Percentiles rank a stretch among this genome's conserved stretches.
These are phyloP conservation scores for Caradrina clavipalpis DNA, from an alignment of 2,888 invertebrate species.

Conservation along the genomic window DNA sequence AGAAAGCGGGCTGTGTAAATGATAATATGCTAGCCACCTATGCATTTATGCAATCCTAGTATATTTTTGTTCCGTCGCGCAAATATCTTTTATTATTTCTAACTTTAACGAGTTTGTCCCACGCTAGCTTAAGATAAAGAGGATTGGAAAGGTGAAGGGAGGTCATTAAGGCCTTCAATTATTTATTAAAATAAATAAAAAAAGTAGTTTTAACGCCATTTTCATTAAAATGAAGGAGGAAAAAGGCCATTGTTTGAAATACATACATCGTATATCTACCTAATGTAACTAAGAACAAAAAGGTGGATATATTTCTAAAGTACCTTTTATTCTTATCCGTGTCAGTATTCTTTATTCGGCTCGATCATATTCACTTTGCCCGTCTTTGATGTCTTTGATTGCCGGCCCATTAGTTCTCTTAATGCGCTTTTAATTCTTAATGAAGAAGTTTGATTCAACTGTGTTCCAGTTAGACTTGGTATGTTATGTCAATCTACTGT, in stretches of 20 bases:
- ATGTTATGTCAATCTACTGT: conserved; percentile 15
- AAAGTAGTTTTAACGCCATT: too few species aligned
- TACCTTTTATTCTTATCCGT: background rate
- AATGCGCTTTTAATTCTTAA: conserved; percentile 48
- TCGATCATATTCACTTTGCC: conserved; percentile 26
- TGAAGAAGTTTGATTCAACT: conserved; percentile 24
- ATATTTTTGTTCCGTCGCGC: background rate
- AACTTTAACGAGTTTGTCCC: too few species aligned
- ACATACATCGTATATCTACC: background rate
- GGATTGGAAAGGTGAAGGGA: too few species aligned
- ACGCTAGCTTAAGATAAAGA: too few species aligned
- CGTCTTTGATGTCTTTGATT: conserved; percentile 40
- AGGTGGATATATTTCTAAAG: background rate
- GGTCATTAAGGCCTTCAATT: too few species aligned
- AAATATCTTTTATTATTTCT: too few species aligned
- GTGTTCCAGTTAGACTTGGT: conserved; percentile 23
- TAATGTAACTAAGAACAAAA: background rate
- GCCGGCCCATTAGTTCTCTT: conserved; percentile 35
- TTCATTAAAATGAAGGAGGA: too few species aligned
- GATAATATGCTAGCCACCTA: conserved; percentile 4
- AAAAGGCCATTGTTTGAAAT: background rate
- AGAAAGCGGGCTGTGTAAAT: conserved; percentile 6
- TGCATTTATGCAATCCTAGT: conserved; percentile 22
- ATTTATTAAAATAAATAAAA: too few species aligned
- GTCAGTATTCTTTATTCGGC: conserved; percentile 10